phyloP scores from a whole-genome alignment of 1,140 invertebrate species.

The Cyclina sinensis region DNA sequence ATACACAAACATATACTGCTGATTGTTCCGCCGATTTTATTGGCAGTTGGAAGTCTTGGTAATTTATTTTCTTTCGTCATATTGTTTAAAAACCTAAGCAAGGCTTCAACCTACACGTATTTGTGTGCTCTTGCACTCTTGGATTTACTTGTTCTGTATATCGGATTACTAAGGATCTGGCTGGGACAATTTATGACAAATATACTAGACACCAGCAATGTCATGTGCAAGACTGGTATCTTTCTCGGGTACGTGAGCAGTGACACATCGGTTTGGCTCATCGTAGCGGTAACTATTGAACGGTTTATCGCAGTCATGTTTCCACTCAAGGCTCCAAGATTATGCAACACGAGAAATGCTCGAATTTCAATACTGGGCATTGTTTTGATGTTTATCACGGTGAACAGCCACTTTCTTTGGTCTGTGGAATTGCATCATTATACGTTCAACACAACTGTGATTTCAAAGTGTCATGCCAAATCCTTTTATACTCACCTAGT shows the following conservation, averaged over 20 bases:
- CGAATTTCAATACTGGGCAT: conserved; percentile 72
- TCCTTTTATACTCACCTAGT: conserved; percentile 57
- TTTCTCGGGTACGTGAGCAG: conserved; percentile 82
- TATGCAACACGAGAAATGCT: conserved; percentile 81
- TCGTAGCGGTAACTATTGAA: conserved; percentile 85
- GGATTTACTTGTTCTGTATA: conserved; percentile 82
- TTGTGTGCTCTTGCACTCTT: conserved; percentile 80
- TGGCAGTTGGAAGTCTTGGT: conserved; percentile 83
- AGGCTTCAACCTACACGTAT: conserved; percentile 82
- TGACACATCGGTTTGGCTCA: conserved; percentile 85
- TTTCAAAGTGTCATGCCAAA: conserved; percentile 59
- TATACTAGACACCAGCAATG: conserved; percentile 70
- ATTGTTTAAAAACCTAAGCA: conserved; percentile 68
- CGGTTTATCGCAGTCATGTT: conserved; percentile 84
- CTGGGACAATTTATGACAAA: conserved; percentile 78
- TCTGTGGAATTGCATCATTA: conserved; percentile 63
- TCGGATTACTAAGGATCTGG: conserved; percentile 83
- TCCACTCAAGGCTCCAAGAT: conserved; percentile 79
- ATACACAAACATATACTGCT: conserved; percentile 56
- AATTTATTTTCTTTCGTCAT: conserved; percentile 82
- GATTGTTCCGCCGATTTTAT: conserved; percentile 79
- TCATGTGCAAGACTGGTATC: conserved; percentile 81
- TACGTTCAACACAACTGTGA: conserved; percentile 42
- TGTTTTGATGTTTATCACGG: conserved; percentile 69
- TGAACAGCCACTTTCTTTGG: conserved; percentile 84